phyloP scores from a whole-genome alignment of 2,797 vertebrate species.

The Rhyacichthys aspro region DNA sequence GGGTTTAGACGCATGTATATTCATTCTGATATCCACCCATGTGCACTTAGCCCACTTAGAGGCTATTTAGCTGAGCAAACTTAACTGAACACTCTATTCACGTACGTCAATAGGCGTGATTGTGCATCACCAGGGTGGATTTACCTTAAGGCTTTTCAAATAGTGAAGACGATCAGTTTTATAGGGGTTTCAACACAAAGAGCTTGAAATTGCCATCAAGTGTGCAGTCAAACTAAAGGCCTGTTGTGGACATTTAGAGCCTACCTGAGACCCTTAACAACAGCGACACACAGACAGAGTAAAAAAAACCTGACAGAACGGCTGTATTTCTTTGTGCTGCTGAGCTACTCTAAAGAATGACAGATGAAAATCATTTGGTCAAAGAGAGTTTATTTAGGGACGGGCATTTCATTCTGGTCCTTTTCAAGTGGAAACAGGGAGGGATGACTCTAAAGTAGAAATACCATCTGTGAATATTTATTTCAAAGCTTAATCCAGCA shows the following conservation, averaged over 20 bases:
- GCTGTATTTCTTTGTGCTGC: constrained; percentile 7
- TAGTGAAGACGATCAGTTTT: too few species aligned
- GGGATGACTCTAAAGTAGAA: constrained; percentile 4
- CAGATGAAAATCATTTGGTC: constrained; percentile 37
- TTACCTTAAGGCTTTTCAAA: constrained; percentile 16
- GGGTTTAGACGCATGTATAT: constrained; percentile 42
- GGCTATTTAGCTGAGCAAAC: constrained; percentile 49
- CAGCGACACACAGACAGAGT: neutral
- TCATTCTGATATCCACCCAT: constrained; percentile 24
- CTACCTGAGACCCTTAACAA: too few species aligned
- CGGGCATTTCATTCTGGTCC: constrained; percentile 23
- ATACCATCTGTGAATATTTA: too few species aligned
- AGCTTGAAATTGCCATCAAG: too few species aligned
- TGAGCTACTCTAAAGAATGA: constrained; percentile 20
- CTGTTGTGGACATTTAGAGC: too few species aligned
- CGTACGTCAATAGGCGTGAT: constrained; percentile 20
- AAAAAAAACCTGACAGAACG: neutral
- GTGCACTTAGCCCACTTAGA: constrained; percentile 34
- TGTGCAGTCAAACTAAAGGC: constrained; percentile 14
- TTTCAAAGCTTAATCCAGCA: too few species aligned
- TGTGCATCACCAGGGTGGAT: constrained; percentile 7
- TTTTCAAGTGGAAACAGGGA: constrained; percentile 16
- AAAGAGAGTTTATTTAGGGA: constrained; percentile 14
- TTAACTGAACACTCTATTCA: constrained; percentile 38
- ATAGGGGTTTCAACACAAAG: too few species aligned